Conservation (phyloP, 2,113 vertebrate genomes). For the Callochromis pleurospilus region DNA sequence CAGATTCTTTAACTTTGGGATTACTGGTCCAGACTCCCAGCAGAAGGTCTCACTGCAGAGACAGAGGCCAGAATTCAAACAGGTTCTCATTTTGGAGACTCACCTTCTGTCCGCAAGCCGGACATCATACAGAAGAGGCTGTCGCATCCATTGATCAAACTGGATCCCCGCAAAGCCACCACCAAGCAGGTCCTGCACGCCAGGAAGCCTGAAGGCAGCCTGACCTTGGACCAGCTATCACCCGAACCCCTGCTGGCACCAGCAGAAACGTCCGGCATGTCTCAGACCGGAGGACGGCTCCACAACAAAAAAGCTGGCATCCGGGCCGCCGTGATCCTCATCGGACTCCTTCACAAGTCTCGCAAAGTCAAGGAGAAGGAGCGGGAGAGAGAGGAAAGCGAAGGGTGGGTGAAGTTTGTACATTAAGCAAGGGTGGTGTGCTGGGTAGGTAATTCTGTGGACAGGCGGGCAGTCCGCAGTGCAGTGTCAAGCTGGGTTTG, state of each 20-base stretch:
- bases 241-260: constrained; percentile 32
- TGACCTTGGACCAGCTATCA: constrained; percentile 49
- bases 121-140: background rate
- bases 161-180: constrained; percentile 41
- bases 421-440: background rate
- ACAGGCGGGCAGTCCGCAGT: background rate
- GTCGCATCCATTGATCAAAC: background rate
- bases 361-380: constrained; percentile 79
- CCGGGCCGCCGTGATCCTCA: constrained; percentile 89
- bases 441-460: background rate
- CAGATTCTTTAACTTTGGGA: constrained; percentile 6
- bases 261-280: constrained; percentile 68
- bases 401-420: constrained; percentile 64
- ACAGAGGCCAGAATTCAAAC: background rate
- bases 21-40: background rate
- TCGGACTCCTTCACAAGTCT: constrained; percentile 91
- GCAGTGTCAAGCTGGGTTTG: background rate
- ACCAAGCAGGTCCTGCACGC: constrained; percentile 37
- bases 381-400: constrained; percentile 52
- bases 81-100: background rate
- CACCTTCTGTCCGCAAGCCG: background rate
- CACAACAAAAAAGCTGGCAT: constrained; percentile 87
- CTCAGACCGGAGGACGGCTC: constrained; percentile 72
- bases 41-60: background rate
- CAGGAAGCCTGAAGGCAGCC: constrained; percentile 16